Evolutionary conservation across 1,140 invertebrate genomes (phyloP).

Genomic region (Ostrea denselamellosa): DNA sequence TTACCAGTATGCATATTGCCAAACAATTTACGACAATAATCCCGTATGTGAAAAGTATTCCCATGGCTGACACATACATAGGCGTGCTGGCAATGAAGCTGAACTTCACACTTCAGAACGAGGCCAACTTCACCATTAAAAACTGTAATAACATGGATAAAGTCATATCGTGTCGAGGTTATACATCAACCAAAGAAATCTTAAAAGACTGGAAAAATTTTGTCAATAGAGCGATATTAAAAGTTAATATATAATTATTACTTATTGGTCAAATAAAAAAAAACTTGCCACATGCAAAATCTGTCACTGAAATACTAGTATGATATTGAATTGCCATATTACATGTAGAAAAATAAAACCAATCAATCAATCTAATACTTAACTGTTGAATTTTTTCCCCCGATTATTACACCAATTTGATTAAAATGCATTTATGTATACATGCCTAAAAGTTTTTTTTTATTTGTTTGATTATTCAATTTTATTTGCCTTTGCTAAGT

Average conservation of each 20-base stretch:
- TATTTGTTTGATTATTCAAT: too few relatives aligned
- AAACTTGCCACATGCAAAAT: background rate
- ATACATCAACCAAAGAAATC: slow-evolving; percentile 18
- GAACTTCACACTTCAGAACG: background rate
- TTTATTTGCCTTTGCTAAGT: too few relatives aligned
- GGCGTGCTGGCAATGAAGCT: background rate
- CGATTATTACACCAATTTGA: too few relatives aligned
- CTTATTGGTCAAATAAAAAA: background rate
- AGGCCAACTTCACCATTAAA: background rate
- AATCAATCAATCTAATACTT: too few relatives aligned
- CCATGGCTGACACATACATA: background rate
- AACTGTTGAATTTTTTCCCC: too few relatives aligned
- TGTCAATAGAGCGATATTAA: background rate
- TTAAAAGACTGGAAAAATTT: slow-evolving; percentile 34
- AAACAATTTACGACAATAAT: slow-evolving; percentile 1
- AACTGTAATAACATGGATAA: background rate
- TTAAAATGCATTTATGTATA: too few relatives aligned
- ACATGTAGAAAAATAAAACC: too few relatives aligned
- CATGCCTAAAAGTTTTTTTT: too few relatives aligned
- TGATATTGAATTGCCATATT: too few relatives aligned
- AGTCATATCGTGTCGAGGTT: background rate
- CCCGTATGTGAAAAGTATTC: background rate
- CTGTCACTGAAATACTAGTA: background rate
- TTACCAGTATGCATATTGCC: background rate
- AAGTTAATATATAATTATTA: background rate